These are phyloP conservation scores for Tipula lateralis DNA, from an alignment of 2,888 invertebrate species.

Conservation along the genomic window DNA sequence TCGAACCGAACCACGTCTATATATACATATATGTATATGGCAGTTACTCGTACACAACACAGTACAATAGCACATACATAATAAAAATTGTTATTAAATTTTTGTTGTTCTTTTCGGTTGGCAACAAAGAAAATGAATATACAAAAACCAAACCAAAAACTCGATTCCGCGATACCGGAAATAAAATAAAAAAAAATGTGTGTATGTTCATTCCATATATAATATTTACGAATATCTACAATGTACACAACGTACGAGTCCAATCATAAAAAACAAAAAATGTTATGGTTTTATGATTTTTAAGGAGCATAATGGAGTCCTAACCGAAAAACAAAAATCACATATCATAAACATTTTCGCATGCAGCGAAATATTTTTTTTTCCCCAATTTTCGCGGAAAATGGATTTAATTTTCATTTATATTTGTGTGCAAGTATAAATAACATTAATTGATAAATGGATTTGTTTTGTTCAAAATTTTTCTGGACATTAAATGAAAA, in stretches of 20 bases:
- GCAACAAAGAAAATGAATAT: background rate
- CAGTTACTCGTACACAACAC: too few relatives aligned
- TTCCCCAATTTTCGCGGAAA: background rate
- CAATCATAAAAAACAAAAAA: background rate
- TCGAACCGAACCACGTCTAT: too few relatives aligned
- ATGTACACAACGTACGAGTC: background rate
- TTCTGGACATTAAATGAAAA: background rate
- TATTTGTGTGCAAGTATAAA: background rate
- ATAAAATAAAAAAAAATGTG: background rate
- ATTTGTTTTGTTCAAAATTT: background rate
- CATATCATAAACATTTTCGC: background rate
- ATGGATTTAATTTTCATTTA: background rate
- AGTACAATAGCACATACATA: background rate
- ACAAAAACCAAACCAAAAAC: background rate
- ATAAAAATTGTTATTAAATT: background rate
- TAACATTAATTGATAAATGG: background rate
- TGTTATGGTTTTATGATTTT: constrained; percentile 11
- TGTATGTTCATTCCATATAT: background rate
- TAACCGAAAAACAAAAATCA: background rate
- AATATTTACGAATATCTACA: background rate
- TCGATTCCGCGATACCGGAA: background rate
- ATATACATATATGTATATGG: too few relatives aligned
- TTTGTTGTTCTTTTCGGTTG: too few relatives aligned
- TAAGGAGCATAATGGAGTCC: background rate
- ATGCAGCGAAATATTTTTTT: background rate